Base-by-base conservation (phyloP, 2,113 vertebrate genomes). In the Empidonax alnorum region DNA sequence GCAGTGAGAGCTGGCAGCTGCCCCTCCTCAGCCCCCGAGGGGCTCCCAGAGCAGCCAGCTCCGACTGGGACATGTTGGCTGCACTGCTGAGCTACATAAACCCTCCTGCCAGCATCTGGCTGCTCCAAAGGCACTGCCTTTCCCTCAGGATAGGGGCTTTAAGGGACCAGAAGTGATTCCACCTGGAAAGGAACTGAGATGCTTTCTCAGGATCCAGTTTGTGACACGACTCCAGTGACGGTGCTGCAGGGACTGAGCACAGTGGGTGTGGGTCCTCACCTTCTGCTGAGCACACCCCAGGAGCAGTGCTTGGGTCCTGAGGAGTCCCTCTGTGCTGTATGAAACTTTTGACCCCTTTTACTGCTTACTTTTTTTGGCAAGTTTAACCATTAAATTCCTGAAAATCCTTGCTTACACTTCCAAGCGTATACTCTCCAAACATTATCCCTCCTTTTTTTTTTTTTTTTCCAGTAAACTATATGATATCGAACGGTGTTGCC, bases 61-160 rank as follows among this genome's bases (percentile, higher is more conserved):
- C 47, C 1, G 0, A 8, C 16, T 2, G 4, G 52, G 23, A 12
- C 42, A 16, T n/a, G 31, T 7, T 31, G 39, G 4, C 30, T 10
- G 67, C 42, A 22, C 27, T 20, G 12, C 46, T 31, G 21, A 23
- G 6, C 31, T 6, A 3, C 30, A 9, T 50, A 13, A 16, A 4
- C 16, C n/a, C 25, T 42, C 27, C 63, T 27, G 50, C 56, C 30
- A 46, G 50, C 50, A 3, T 19, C 5, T 6, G 61, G 23, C 55
- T 10, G 8, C 4, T 20, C 30, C 39, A 42, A 13, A 65, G 0
- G 30, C 11, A 1, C 49, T 9, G 20, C n/a, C 47, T 30, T 18
- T 30, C n/a, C 28, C 28, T 20, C 31, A 2, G 2, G 33, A 13
- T 5, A 6, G 0, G 2, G 27, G 1, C 31, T 22, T 23, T 24